Conservation (phyloP, 2,888 invertebrate genomes). For the Drosophila multiciliata region DNA sequence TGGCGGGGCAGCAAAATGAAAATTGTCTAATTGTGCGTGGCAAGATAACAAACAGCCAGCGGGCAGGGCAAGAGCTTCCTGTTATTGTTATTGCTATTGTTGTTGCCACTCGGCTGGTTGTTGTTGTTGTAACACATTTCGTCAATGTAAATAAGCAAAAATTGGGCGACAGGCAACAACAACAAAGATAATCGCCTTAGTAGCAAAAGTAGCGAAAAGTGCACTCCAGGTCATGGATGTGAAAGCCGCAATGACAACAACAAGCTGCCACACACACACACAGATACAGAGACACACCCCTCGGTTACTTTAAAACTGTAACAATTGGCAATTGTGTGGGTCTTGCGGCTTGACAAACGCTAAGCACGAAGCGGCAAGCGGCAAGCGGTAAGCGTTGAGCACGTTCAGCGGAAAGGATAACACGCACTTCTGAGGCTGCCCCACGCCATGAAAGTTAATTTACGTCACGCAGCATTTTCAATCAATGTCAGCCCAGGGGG, state of each 20-base stretch:
- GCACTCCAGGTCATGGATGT: conserved; percentile 67
- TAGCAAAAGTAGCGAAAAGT: conserved; percentile 58
- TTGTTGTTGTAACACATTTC: conserved; percentile 62
- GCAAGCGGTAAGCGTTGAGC: not conserved
- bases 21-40: conserved; percentile 80
- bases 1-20: conserved; percentile 51
- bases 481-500: conserved; percentile 68
- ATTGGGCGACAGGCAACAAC: conserved; percentile 60
- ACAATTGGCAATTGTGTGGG: conserved; percentile 80
- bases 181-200: conserved; percentile 77
- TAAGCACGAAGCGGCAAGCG: conserved; percentile 13
- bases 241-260: conserved; percentile 74
- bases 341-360: conserved; percentile 72
- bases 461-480: conserved; percentile 79
- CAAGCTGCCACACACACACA: conserved; percentile 64
- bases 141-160: conserved; percentile 76
- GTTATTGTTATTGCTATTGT: conserved; percentile 66
- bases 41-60: conserved; percentile 74
- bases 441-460: conserved; percentile 76
- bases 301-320: conserved; percentile 69
- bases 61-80: conserved; percentile 67
- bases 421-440: conserved; percentile 69
- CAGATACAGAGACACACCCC: conserved; percentile 35
- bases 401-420: conserved; percentile 68
- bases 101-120: conserved; percentile 12